Conservation (phyloP, 1,140 invertebrate species). For the Leptestheria dahalacensis region DNA sequence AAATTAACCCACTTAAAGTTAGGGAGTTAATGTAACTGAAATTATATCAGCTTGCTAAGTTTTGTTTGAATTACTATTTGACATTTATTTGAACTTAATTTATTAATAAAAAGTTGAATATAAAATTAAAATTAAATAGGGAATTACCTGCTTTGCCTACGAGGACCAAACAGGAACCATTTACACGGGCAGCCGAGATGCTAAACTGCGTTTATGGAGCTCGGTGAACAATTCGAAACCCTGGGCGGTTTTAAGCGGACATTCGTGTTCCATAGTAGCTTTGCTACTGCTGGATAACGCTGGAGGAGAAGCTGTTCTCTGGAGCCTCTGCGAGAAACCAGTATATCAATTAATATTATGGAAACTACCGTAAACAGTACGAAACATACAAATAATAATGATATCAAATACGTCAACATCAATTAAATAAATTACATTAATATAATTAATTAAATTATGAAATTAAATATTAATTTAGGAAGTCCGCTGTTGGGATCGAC, state of each 20-base stretch:
- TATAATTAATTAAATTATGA: too few species aligned
- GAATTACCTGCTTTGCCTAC: constrained; percentile 1
- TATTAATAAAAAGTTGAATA: not conserved
- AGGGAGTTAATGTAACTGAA: too few species aligned
- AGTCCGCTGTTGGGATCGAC: not conserved
- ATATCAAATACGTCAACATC: too few species aligned
- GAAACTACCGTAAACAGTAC: not conserved
- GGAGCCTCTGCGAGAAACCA: constrained; percentile 1
- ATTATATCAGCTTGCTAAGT: too few species aligned
- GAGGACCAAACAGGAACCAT: not conserved
- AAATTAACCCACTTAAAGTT: too few species aligned
- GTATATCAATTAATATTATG: not conserved
- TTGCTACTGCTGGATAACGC: constrained; percentile 2
- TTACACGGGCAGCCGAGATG: constrained; percentile 5
- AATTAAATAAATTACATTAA: too few species aligned
- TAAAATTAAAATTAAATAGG: not conserved
- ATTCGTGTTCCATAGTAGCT: constrained; percentile 4
- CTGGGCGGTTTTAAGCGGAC: not conserved
- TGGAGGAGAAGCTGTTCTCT: not conserved
- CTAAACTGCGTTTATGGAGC: not conserved
- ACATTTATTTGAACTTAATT: not conserved
- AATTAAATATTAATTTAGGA: not conserved
- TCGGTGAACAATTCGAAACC: constrained; percentile 3
- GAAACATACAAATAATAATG: too few species aligned
- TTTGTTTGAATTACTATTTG: too few species aligned